Base-by-base conservation (phyloP, 2,797 vertebrate genomes). In the Agapornis canus region DNA sequence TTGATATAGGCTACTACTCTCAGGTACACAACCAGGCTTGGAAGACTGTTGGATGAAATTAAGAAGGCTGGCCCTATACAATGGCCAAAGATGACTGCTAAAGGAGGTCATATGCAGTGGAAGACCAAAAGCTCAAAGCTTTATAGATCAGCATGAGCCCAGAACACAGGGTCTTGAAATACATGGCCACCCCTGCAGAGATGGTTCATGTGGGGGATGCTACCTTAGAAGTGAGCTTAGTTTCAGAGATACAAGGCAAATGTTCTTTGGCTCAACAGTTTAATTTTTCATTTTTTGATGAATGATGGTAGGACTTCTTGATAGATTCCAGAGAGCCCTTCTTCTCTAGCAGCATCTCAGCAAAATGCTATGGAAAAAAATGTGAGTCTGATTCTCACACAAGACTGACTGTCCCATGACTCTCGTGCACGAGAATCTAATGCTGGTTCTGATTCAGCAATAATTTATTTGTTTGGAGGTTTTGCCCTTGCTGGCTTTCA, bases 141-240 rank as follows among this genome's bases (percentile, higher is more conserved):
- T 5, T 47, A 17, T 21, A 51, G 40, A 47, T 66, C 31, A 51
- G 22, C 18, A 57, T 4, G 8, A 65, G 32, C 13, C 27, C 31
- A 47, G 54, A 52, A 66, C 12, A 23, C 5, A 21, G 3, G 7
- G 11, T 43, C 39, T 63, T 35, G 73, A 90, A 83, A 40, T 29
- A 48, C 18, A 6, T 16, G 47, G 15, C 1, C 2, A 29, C 47
- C 8, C 27, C 21, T 63, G 21, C 21, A n/a, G 32, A 76, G 22
- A 25, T 17, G 21, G 31, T 40, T 78, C 1, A 1, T 15, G 4
- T 11, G 5, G 2, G 6, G 12, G 9, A 23, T 21, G 13, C 5
- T n/a, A 4, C 22, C 32, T 75, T 29, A 64, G 49, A 68, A 23
- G 25, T 39, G 45, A 77, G 14, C n/a, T 77, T 60, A 31, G 64